Evolutionary conservation across 2,888 invertebrate species (phyloP).

Genomic region (Scaptodrosophila latifasciaeformis): DNA sequence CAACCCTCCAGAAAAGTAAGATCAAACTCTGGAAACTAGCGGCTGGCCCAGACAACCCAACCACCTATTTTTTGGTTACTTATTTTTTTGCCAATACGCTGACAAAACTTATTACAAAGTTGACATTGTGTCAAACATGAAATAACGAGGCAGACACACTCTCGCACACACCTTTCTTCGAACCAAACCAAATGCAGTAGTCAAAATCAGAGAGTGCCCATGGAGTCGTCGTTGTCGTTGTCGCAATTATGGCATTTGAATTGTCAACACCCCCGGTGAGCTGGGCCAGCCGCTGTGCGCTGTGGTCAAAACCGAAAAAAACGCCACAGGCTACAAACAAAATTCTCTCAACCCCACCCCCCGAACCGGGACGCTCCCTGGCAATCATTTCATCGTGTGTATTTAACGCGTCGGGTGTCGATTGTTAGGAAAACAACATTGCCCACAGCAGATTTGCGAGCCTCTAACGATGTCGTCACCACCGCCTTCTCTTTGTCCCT

Average conservation of each 20-base stretch:
- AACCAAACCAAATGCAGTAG: constrained; percentile 47
- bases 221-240: too few species aligned
- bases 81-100: constrained; percentile 26
- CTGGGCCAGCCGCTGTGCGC: constrained; percentile 27
- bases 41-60: constrained; percentile 41
- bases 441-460: constrained; percentile 42
- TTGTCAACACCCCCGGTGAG: constrained; percentile 62
- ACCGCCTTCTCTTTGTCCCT: too few species aligned
- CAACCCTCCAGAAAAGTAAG: constrained; percentile 44
- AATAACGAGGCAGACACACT: constrained; percentile 51
- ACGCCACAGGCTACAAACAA: constrained; percentile 43
- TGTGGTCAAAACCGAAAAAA: constrained; percentile 53
- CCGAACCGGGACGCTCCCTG: constrained; percentile 6
- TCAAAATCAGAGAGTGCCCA: too few species aligned
- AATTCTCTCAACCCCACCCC: neutral
- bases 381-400: constrained; percentile 44
- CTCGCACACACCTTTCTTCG: constrained; percentile 46
- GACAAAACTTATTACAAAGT: constrained; percentile 66
- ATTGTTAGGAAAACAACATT: constrained; percentile 67
- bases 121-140: constrained; percentile 69
- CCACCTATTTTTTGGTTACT: constrained; percentile 15
- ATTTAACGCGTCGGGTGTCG: constrained; percentile 62
- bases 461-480: constrained; percentile 49
- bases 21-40: constrained; percentile 38
- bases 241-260: constrained; percentile 70